phyloP scores from a whole-genome alignment of 1,140 invertebrate species.

The Aphelenchoides fujianensis region DNA sequence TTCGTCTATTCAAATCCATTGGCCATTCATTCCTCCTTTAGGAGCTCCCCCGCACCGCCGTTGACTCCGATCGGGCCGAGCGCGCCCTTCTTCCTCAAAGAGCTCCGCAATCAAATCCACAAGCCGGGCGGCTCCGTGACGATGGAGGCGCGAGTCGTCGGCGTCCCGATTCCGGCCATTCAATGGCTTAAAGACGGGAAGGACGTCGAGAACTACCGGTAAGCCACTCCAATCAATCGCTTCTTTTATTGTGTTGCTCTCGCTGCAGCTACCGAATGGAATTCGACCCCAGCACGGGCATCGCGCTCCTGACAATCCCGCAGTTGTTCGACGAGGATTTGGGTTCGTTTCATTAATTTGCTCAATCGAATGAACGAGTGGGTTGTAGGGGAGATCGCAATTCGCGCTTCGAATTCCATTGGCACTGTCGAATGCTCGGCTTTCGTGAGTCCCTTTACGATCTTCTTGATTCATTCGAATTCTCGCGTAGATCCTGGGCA shows the following conservation, averaged over 20 bases:
- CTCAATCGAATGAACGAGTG: too few relatives aligned
- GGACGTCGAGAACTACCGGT: conserved; percentile 73
- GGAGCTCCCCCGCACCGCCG: conserved; percentile 57
- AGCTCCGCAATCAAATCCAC: conserved; percentile 55
- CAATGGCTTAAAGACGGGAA: conserved; percentile 94
- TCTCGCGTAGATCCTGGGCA: conserved; percentile 41
- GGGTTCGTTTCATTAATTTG: too few relatives aligned
- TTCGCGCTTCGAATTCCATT: conserved; percentile 80
- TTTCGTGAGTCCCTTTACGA: conserved; percentile 18
- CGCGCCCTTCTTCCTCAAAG: conserved; percentile 58
- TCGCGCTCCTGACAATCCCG: conserved; percentile 54
- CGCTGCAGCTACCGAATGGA: conserved; percentile 67
- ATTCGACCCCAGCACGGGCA: conserved; percentile 59
- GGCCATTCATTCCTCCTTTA: conserved; percentile 22
- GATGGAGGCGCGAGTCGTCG: conserved; percentile 56
- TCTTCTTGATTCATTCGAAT: neutral
- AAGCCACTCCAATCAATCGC: conserved; percentile 11
- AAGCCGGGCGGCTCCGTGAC: conserved; percentile 46
- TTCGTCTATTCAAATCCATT: conserved; percentile 28
- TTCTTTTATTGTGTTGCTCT: too few relatives aligned
- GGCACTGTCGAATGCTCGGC: conserved; percentile 61
- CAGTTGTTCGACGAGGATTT: conserved; percentile 58
- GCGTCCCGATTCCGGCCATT: conserved; percentile 48
- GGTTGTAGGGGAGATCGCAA: too few relatives aligned
- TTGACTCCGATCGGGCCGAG: conserved; percentile 57